These are phyloP conservation scores for Noctilio leporinus DNA, from an alignment of 2,113 vertebrate species.

Conservation along the genomic window DNA sequence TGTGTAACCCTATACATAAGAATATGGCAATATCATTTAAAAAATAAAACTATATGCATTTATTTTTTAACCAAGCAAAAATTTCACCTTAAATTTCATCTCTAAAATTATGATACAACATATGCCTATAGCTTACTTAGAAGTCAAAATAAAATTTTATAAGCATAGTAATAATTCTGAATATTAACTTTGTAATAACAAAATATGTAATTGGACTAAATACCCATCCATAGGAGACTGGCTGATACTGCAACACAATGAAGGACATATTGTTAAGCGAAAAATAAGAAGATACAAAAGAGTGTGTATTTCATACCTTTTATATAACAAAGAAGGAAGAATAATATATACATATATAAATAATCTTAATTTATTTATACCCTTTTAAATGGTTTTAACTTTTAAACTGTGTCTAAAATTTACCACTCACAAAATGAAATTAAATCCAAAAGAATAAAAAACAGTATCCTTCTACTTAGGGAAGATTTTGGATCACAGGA, in stretches of 20 bases:
- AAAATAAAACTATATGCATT: not conserved
- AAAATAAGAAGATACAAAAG: not conserved
- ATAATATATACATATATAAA: not conserved
- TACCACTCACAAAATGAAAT: not conserved
- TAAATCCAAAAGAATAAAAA: not conserved
- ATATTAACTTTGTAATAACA: not conserved
- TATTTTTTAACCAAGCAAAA: not conserved
- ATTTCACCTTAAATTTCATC: not conserved
- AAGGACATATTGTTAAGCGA: not conserved
- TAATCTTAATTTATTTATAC: not conserved
- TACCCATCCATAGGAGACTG: not conserved
- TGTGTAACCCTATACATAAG: too few species aligned
- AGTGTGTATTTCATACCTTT: not conserved
- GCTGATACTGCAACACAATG: not conserved
- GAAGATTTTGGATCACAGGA: not conserved
- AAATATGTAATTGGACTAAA: not conserved
- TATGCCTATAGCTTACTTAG: not conserved
- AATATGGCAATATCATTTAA: not conserved
- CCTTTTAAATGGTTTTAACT: not conserved
- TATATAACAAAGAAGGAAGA: not conserved
- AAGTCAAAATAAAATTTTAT: not conserved
- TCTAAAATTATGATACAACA: not conserved
- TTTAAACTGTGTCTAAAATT: not conserved
- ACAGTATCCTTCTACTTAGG: not conserved
- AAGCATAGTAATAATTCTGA: not conserved